phyloP scores from a whole-genome alignment of 2,113 vertebrate genomes.

The Eupsittula cactorum region DNA sequence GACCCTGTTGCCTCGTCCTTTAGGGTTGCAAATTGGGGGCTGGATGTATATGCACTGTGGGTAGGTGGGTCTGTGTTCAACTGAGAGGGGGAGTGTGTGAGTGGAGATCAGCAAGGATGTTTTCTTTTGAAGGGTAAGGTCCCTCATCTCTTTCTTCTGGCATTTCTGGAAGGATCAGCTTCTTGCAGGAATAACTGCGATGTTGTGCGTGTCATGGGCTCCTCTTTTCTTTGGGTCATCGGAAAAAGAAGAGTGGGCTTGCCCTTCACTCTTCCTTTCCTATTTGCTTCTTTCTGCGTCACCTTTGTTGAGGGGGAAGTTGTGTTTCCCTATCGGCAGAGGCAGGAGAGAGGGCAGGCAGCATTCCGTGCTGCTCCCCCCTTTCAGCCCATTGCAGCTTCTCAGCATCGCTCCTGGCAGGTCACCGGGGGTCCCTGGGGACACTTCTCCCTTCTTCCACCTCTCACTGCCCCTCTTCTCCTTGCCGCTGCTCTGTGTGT shows the following conservation, averaged over 20 bases:
- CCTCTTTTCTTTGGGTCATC: background rate
- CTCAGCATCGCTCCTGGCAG: fast-evolving
- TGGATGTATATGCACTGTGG: background rate
- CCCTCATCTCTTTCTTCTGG: background rate
- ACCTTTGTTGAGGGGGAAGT: background rate
- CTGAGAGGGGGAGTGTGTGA: background rate
- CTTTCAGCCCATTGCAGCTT: background rate
- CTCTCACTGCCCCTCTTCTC: fast-evolving
- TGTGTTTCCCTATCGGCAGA: background rate
- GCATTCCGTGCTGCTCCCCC: fast-evolving
- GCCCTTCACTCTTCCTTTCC: background rate
- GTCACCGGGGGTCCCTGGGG: fast-evolving
- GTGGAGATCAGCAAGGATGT: background rate
- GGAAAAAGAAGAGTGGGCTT: background rate
- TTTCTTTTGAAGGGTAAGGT: background rate
- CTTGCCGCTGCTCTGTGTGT: background rate
- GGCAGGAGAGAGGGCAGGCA: background rate
- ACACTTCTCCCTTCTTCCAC: background rate
- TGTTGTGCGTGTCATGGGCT: background rate
- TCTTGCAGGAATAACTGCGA: background rate
- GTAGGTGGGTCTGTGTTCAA: background rate
- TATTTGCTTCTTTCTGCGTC: background rate
- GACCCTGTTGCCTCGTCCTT: background rate
- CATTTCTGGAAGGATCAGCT: background rate
- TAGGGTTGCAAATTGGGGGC: background rate